A percentile compares a stretch with the other conserved stretches of the same genome.
Conservation (phyloP, 2,888 invertebrate genomes). For the Diplolepis rosae region DNA sequence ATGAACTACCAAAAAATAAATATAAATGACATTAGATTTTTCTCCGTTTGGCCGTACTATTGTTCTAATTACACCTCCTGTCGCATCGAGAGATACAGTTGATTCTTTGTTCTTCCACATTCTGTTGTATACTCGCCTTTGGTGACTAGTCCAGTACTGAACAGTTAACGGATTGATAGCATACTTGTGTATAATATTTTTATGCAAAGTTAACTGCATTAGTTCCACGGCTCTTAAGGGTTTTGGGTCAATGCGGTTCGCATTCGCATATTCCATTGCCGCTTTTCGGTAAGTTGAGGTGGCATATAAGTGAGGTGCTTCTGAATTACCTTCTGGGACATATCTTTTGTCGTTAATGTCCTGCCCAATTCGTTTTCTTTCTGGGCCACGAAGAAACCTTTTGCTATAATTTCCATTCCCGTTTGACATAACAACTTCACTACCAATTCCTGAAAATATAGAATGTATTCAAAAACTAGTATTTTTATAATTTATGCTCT, state of each 20-base stretch:
- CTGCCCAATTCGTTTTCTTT: neutral
- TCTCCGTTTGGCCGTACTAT: constrained; percentile 18
- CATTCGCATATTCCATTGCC: constrained; percentile 9
- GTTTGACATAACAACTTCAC: neutral
- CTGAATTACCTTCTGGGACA: constrained; percentile 29
- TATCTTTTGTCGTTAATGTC: neutral
- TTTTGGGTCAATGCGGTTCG: constrained; percentile 34
- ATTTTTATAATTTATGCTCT: no score
- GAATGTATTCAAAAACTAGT: no score
- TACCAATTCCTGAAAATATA: neutral
- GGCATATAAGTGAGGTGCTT: constrained; percentile 27
- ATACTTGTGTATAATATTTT: constrained; percentile 37
- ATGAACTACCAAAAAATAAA: neutral
- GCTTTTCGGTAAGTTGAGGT: constrained; percentile 18
- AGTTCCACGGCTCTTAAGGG: constrained; percentile 32
- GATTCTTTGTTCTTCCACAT: constrained; percentile 28
- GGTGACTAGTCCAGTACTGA: constrained; percentile 44
- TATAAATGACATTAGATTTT: neutral
- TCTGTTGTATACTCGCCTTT: constrained; percentile 37
- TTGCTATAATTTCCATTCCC: neutral
- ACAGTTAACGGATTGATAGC: constrained; percentile 43
- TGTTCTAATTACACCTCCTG: constrained; percentile 38
- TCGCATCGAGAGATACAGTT: constrained; percentile 41
- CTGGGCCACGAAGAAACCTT: neutral
- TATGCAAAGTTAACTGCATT: constrained; percentile 6